Evolutionary conservation across 2,888 invertebrate species (phyloP).

Genomic region (Tanypteryx hageni): DNA sequence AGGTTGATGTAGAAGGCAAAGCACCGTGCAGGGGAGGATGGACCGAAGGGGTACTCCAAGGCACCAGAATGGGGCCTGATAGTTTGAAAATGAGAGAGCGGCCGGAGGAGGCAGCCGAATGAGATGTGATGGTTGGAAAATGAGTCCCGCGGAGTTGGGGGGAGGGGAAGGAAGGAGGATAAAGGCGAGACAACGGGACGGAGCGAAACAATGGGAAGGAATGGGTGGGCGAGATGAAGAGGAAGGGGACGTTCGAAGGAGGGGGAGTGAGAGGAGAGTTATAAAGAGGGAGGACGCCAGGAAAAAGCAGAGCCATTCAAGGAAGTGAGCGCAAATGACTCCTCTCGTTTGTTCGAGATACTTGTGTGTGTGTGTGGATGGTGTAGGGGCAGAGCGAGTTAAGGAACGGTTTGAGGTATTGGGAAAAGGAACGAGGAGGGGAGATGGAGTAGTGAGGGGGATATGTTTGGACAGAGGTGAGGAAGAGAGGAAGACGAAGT

Average conservation of each 20-base stretch:
- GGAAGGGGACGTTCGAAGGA: background rate
- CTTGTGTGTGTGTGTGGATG: conserved; percentile 25
- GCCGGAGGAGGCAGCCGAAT: background rate
- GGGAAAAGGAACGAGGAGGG: background rate
- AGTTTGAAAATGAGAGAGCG: background rate
- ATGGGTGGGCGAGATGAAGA: conserved; percentile 17
- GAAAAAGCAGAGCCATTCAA: background rate
- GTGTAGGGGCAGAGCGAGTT: background rate
- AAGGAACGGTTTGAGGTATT: background rate
- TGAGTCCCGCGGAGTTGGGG: background rate
- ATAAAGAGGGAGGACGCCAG: background rate
- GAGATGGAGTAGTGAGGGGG: background rate
- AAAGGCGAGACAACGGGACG: background rate
- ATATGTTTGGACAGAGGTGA: background rate
- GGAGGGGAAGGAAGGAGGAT: background rate
- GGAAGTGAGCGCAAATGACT: background rate
- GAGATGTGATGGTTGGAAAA: background rate
- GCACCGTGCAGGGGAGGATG: background rate
- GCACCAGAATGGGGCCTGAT: background rate
- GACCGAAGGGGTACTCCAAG: conserved; percentile 4
- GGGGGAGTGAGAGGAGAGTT: background rate
- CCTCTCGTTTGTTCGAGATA: background rate
- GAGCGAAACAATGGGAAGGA: conserved; percentile 1
- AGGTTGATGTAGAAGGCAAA: background rate
- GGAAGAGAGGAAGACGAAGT: background rate